These are phyloP conservation scores for Amia ocellicauda DNA, from an alignment of 2,113 vertebrate genomes.

Conservation along the genomic window DNA sequence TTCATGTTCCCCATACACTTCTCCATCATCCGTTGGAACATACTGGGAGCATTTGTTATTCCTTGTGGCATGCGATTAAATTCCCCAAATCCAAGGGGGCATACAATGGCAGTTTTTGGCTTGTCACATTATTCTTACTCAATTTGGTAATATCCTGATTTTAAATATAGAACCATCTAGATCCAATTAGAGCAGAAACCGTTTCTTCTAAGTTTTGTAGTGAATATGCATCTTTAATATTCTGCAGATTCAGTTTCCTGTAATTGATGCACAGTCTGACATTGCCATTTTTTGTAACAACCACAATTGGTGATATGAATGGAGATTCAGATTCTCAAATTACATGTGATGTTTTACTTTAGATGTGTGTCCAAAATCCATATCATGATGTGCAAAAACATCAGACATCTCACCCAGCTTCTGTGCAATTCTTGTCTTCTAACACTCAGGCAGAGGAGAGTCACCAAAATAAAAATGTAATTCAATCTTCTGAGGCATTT, in stretches of 20 bases:
- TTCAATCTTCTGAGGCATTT: too few species aligned
- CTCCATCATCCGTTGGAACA: constrained; percentile 15
- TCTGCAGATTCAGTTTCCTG: constrained; percentile 12
- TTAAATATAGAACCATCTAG: constrained; percentile 17
- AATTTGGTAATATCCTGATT: constrained; percentile 23
- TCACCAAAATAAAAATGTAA: constrained; percentile 13
- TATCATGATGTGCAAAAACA: constrained; percentile 14
- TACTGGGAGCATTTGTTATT: constrained; percentile 18
- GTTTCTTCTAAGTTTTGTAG: constrained; percentile 15
- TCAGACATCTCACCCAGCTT: neutral
- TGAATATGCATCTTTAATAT: constrained; percentile 16
- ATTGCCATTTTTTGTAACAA: too few species aligned
- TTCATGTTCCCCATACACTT: constrained; percentile 20
- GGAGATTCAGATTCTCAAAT: constrained; percentile 24
- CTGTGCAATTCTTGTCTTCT: constrained; percentile 6
- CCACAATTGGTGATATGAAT: constrained; percentile 18
- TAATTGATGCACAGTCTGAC: constrained; percentile 16
- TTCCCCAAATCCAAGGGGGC: constrained; percentile 20
- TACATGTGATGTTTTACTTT: constrained; percentile 19
- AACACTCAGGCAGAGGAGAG: constrained; percentile 6
- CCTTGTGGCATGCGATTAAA: too few species aligned
- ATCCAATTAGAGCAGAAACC: constrained; percentile 10
- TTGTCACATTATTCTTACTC: constrained; percentile 16
- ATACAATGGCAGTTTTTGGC: constrained; percentile 23
- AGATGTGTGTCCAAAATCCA: constrained; percentile 11